Conservation (phyloP, 2,888 invertebrate species). For the Callimorpha dominula region DNA sequence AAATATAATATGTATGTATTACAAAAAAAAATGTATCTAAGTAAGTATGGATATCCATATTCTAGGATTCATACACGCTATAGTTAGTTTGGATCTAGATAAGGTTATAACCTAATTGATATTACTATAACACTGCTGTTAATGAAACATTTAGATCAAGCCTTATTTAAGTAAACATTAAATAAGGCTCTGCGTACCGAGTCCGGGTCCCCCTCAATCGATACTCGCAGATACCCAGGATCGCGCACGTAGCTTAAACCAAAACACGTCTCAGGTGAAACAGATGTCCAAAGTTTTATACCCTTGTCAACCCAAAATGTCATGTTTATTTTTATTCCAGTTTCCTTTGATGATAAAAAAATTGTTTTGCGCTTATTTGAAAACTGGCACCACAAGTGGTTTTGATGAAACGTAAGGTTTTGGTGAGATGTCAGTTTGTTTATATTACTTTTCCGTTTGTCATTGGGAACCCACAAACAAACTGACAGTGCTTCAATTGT, state of each 20-base stretch:
- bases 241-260: slow-evolving; percentile 35
- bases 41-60: no score
- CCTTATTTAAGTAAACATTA: no score
- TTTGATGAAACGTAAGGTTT: slow-evolving; percentile 6
- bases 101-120: no score
- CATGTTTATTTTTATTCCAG: slow-evolving; percentile 61
- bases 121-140: no score
- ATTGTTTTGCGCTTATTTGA: slow-evolving; percentile 35
- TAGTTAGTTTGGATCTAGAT: no score
- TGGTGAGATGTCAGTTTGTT: slow-evolving; percentile 13
- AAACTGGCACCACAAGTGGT: slow-evolving; percentile 5
- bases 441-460: background rate
- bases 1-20: no score
- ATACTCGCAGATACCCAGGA: slow-evolving; percentile 25
- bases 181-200: background rate
- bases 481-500: background rate
- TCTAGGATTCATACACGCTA: no score
- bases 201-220: slow-evolving; percentile 25
- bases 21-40: no score
- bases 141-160: background rate
- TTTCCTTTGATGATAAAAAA: slow-evolving; percentile 42
- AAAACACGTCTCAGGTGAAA: slow-evolving; percentile 61
- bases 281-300: slow-evolving; percentile 66
- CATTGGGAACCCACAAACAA: background rate
- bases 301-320: slow-evolving; percentile 70